Conservation (phyloP, 1,140 invertebrate species). For the Triops longicaudatus region DNA sequence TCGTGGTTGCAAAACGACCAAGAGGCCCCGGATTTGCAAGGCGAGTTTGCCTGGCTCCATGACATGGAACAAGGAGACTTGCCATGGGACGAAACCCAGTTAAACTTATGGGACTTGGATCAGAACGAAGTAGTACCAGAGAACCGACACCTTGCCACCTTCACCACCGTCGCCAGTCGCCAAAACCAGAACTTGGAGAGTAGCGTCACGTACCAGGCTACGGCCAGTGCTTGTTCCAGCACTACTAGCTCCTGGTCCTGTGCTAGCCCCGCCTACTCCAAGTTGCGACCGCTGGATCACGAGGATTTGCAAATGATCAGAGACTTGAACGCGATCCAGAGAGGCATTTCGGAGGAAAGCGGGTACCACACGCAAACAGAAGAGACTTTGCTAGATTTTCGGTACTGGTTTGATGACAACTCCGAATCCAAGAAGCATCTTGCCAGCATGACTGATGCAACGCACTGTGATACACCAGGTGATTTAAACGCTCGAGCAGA, state of each 20-base stretch:
- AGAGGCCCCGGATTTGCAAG: background rate
- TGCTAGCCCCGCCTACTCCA: background rate
- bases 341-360: constrained; percentile 26
- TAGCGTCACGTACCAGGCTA: no score
- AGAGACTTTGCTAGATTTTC: background rate
- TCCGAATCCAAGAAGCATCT: background rate
- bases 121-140: background rate
- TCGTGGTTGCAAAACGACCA: background rate
- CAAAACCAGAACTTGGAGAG: no score
- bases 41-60: background rate
- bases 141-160: background rate
- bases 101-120: background rate
- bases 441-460: background rate
- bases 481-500: background rate
- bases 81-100: background rate
- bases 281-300: background rate
- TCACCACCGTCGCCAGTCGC: background rate
- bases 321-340: background rate
- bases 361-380: constrained; percentile 24
- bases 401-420: background rate
- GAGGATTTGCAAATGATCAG: background rate
- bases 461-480: background rate
- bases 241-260: no score
- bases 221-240: no score
- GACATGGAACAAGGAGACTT: background rate